These are phyloP conservation scores for Allophyes oxyacanthae DNA, from an alignment of 2,888 invertebrate species.

Conservation along the genomic window DNA sequence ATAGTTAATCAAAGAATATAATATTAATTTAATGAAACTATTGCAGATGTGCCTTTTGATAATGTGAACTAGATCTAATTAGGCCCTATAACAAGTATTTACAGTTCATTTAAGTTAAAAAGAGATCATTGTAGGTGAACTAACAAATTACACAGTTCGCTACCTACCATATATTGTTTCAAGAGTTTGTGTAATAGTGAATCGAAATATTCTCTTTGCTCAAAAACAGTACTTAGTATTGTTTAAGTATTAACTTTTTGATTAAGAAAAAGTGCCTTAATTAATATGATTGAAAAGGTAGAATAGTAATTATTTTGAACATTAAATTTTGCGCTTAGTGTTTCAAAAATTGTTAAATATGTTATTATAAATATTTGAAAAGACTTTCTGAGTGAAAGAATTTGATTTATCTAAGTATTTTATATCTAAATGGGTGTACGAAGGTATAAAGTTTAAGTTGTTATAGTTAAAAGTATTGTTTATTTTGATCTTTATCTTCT, in stretches of 20 bases:
- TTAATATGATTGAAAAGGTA: constrained; percentile 32
- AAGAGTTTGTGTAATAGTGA: background rate
- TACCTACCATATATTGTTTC: constrained; percentile 2
- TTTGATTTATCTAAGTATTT: constrained; percentile 13
- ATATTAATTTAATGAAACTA: too few relatives aligned
- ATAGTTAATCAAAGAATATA: background rate
- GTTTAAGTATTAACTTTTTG: constrained; percentile 36
- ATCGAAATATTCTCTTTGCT: constrained; percentile 20
- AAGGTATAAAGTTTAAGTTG: constrained; percentile 10
- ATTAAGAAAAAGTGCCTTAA: constrained; percentile 53
- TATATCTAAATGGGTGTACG: constrained; percentile 5
- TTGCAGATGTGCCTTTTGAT: too few relatives aligned
- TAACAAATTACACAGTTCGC: constrained; percentile 4
- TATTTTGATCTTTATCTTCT: too few relatives aligned
- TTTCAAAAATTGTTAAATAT: background rate
- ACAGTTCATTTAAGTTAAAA: too few relatives aligned
- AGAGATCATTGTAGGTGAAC: too few relatives aligned
- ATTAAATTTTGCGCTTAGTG: constrained; percentile 10
- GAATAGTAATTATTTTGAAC: constrained; percentile 6
- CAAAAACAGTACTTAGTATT: constrained; percentile 40
- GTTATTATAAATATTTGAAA: constrained; percentile 1
- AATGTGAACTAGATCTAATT: too few relatives aligned
- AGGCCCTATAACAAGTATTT: too few relatives aligned
- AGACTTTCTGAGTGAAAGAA: constrained; percentile 34
- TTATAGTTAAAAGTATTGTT: background rate